Conservation (phyloP, 2,797 vertebrate genomes). For the Capromys pilorides region DNA sequence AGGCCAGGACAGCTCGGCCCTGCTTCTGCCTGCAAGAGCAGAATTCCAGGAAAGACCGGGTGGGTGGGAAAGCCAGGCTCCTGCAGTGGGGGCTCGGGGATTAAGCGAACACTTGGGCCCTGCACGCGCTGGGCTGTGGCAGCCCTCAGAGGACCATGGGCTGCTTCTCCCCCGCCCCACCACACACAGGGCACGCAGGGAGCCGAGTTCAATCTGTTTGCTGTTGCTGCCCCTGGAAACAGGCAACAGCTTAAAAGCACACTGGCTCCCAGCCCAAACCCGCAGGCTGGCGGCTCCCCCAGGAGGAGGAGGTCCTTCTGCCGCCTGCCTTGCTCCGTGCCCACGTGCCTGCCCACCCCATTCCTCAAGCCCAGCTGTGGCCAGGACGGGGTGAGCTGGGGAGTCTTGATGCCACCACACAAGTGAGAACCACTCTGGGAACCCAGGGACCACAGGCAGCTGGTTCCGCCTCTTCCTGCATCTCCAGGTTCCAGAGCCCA, state of each 20-base stretch:
- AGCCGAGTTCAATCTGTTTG: constrained; percentile 63
- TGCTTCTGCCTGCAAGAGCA: background rate
- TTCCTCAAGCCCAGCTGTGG: accelerated
- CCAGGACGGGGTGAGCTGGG: background rate
- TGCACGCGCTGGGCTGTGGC: constrained; percentile 33
- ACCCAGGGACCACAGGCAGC: too few species aligned
- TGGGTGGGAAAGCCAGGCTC: constrained; percentile 58
- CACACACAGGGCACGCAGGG: background rate
- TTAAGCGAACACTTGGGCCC: constrained; percentile 17
- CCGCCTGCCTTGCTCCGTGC: accelerated
- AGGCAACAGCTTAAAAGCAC: constrained; percentile 68
- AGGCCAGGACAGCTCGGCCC: background rate
- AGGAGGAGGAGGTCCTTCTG: background rate
- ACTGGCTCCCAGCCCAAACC: constrained; percentile 72
- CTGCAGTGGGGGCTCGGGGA: constrained; percentile 48
- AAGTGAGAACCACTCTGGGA: background rate
- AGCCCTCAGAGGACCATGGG: constrained; percentile 16
- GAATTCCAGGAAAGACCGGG: constrained; percentile 47
- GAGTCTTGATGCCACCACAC: accelerated
- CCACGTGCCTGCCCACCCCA: too few species aligned
- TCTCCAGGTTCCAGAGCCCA: background rate
- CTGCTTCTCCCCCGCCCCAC: too few species aligned
- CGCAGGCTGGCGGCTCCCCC: background rate
- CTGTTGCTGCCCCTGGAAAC: constrained; percentile 68
- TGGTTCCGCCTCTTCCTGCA: background rate